Evolutionary conservation across 2,888 invertebrate genomes (phyloP), one percentile per base, ranked within the genome.

Genomic region (Acronicta aceris): DNA sequence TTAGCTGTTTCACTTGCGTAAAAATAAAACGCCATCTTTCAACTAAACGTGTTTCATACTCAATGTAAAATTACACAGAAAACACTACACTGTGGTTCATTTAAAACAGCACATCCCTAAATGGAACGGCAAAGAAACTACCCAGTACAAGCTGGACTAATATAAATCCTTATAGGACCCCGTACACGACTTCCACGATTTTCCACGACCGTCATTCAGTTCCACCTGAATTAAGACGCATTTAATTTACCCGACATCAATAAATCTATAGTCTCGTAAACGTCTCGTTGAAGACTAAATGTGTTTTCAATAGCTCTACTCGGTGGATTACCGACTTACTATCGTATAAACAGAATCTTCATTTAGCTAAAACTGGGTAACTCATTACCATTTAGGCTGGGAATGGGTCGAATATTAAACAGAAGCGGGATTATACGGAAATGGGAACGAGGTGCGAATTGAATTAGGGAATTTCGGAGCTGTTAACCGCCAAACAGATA

Each of bases 361-460:
- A 86, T 86, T 85, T 82, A 74, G 81, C 76, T 83, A 81, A 84
- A 84, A 84, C 76, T 66, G 79, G 84, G 81, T 80, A 81, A 78
- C 85, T 87, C 85, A 88, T 88, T 87, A 89, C 83, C 88, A 87
- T 87, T 86, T 83, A 79, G 81, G 81, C 78, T 71, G 70, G 62
- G 71, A 84, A 81, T 71, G 82, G 83, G 81, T 74, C 79, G 86
- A 85, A 88, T 89, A 88, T 87, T 87, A 88, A 89, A 77, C 83
- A 81, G 80, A 69, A 59, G 62, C 38, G 66, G 79, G 82, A 81
- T 85, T 85, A 84, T 72, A 76, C 71, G 61, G 69, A 77, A 77
- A 70, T 72, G 74, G 65, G 70, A 62, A 78, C 54, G 78, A 83
- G 82, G 86, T 85, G 86, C 76, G 81, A 87, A 87, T 87, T 87